Evolutionary conservation across 2,888 invertebrate genomes (phyloP), one percentile per base, ranked within the genome.

Genomic region (Scotopteryx bipunctaria): DNA sequence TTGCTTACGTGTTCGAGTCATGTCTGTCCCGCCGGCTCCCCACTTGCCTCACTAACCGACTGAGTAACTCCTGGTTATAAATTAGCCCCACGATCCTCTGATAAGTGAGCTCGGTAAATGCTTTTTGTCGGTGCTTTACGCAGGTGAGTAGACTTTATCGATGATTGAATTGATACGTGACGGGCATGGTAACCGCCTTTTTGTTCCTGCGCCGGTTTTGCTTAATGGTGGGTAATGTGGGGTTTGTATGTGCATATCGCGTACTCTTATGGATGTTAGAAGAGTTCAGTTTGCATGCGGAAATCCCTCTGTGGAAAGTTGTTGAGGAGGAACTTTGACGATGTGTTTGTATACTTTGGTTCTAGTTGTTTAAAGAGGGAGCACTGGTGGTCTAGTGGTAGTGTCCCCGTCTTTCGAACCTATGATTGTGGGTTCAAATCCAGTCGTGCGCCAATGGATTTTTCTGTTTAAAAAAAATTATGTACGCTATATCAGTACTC

Each of bases 1-100:
- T 87, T 88, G 89, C 87, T 88, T 90, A 88, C 88, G 87, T 88
- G 88, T 86, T 78, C 76, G 80, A 76, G 81, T 77, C 75, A 73
- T 71, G 71, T 69, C 62, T 57, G 62, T 71, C 63, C 58, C 55
- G 59, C 41, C 40, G 54, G 63, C 64, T 56, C 58, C 57, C 38
- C 51, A 62, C 63, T 66, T 66, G 59, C 69, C 74, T 73, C 43
- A 76, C 79, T 76, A 80, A 77, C 81, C 75, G 77, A 84, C 82
- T 83, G 83, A 84, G 82, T 86, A 83, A 86, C 85, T 85, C 81
- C 72, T 68, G 75, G 78, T 83, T 86, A 86, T 86, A 88, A 89
- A 89, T 89, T 88, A 87, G 76, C 74, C 71, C 57, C 68, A 70
- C 81, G 86, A 87, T 86, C 78, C 71, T 70, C 74, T 77, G 88